Evolutionary conservation across 2,113 vertebrate genomes (phyloP).

Genomic region (Neogobius melanostomus): DNA sequence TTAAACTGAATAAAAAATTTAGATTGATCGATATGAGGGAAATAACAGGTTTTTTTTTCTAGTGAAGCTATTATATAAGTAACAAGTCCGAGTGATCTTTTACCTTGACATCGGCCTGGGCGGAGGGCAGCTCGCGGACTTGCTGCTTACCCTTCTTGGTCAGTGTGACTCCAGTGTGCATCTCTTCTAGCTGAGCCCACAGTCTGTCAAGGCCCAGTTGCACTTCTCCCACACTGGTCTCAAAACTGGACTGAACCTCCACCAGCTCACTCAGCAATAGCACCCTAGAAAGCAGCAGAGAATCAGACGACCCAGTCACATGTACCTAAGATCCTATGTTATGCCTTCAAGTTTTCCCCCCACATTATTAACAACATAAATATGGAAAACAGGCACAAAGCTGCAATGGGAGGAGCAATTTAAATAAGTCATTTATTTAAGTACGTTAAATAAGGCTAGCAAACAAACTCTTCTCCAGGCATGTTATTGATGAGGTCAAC

Average conservation of each 20-base stretch:
- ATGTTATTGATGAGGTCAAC: no score
- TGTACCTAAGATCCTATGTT: background rate
- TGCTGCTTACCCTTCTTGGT: constrained; percentile 41
- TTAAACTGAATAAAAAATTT: no score
- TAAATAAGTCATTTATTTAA: no score
- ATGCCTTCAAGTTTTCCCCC: no score
- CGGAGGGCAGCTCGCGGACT: constrained; percentile 37
- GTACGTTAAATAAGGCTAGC: no score
- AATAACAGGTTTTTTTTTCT: no score
- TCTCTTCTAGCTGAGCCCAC: constrained; percentile 73
- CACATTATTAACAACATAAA: background rate
- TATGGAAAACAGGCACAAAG: background rate
- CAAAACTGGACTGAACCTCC: constrained; percentile 64
- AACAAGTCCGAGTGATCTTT: background rate
- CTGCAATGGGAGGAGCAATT: no score
- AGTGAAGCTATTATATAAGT: no score
- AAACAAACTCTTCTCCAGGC: no score
- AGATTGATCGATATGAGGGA: no score
- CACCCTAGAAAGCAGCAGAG: constrained; percentile 44
- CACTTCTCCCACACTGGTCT: constrained; percentile 51
- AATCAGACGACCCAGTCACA: background rate
- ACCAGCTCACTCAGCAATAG: constrained; percentile 53
- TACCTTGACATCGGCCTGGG: constrained; percentile 64
- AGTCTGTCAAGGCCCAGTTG: constrained; percentile 52
- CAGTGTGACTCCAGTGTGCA: constrained; percentile 72